A percentile compares a stretch with the other conserved stretches of the same genome.
Conservation (phyloP, 2,797 vertebrate species). For the Nannoperca australis region DNA sequence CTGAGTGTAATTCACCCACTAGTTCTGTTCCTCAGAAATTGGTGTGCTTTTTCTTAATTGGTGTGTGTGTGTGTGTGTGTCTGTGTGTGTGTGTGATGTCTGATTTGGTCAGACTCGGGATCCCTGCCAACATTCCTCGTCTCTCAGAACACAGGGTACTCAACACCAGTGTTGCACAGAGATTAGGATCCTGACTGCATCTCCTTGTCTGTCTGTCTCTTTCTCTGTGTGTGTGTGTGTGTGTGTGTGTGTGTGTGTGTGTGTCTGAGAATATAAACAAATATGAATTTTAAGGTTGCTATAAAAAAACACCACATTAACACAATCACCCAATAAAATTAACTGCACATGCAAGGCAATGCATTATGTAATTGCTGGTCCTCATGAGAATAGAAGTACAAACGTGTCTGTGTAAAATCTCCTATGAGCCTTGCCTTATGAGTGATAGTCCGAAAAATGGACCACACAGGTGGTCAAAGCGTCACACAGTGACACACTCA, state of each 20-base stretch:
- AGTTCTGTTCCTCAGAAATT: conserved; percentile 61
- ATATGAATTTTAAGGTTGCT: neutral
- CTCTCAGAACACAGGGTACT: conserved; percentile 79
- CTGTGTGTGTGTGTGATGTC: conserved; percentile 40
- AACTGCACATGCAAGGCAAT: neutral
- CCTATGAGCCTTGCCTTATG: conserved; percentile 53
- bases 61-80: conserved; percentile 31
- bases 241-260: neutral
- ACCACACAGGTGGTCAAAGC: conserved; percentile 80
- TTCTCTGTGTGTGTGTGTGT: neutral
- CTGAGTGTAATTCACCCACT: conserved; percentile 52
- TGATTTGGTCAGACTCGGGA: conserved; percentile 77
- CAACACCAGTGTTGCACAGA: conserved; percentile 68
- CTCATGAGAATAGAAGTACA: conserved; percentile 29
- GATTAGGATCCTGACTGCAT: conserved; percentile 66
- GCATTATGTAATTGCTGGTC: conserved; percentile 19
- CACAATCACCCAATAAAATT: conserved; percentile 1
- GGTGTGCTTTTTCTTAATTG: conserved; percentile 50
- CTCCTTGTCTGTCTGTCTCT: conserved; percentile 7
- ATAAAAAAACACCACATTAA: neutral
- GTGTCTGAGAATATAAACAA: neutral
- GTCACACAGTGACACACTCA: conserved; percentile 56
- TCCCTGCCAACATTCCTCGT: conserved; percentile 81
- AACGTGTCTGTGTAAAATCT: conserved; percentile 52
- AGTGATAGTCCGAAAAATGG: conserved; percentile 77